Evolutionary conservation across 2,113 vertebrate species (phyloP).

Genomic region (Deroptyus accipitrinus): DNA sequence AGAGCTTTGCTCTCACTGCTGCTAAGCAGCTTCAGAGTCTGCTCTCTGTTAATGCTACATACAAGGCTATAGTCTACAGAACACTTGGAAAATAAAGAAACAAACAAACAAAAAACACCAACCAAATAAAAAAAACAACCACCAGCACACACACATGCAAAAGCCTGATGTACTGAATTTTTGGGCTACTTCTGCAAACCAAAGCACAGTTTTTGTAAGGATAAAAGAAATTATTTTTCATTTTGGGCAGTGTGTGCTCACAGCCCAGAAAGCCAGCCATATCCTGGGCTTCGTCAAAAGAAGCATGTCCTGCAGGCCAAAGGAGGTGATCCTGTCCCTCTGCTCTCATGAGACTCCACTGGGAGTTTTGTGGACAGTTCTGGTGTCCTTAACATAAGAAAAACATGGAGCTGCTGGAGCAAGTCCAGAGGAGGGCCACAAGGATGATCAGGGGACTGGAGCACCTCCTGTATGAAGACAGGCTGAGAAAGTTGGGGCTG

Average conservation of each 20-base stretch:
- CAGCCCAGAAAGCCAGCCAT: background rate
- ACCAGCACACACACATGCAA: rapidly evolving
- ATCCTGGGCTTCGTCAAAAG: background rate
- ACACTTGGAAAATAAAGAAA: background rate
- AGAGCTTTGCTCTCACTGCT: background rate
- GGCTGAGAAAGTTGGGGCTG: background rate
- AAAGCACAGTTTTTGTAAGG: background rate
- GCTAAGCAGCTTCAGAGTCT: background rate
- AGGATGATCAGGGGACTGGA: background rate
- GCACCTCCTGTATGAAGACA: background rate
- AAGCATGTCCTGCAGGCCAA: background rate
- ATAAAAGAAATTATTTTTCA: background rate
- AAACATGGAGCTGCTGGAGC: background rate
- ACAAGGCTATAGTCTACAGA: background rate
- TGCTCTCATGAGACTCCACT: background rate
- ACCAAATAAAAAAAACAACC: background rate
- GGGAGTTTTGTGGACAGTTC: background rate
- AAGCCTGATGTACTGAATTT: background rate
- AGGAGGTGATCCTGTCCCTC: background rate
- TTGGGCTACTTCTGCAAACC: background rate
- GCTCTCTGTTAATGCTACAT: background rate
- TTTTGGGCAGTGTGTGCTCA: background rate
- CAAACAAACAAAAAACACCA: background rate
- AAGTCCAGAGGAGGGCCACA: background rate
- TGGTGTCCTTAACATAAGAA: background rate